Evolutionary conservation across 2,113 vertebrate genomes (phyloP).

Genomic region (Machaerirhynchus nigripectus): DNA sequence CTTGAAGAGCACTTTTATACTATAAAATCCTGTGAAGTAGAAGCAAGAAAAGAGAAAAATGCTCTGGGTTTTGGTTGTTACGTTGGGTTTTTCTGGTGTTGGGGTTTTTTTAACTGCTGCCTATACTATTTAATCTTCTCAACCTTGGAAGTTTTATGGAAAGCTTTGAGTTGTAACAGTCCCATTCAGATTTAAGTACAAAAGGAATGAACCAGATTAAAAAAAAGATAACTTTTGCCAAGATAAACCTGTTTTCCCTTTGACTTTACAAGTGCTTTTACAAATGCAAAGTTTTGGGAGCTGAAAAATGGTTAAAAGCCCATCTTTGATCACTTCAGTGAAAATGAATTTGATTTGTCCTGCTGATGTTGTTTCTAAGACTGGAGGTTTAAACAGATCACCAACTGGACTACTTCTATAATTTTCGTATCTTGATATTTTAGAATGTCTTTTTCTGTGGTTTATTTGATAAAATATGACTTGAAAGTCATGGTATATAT

Average conservation of each 20-base stretch:
- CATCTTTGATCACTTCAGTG: not conserved
- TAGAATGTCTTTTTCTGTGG: not conserved
- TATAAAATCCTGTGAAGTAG: not conserved
- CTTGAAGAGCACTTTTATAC: not conserved
- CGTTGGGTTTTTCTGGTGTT: not conserved
- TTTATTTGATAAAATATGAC: not conserved
- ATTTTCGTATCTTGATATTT: not conserved
- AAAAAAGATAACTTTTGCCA: not conserved
- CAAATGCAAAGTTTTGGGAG: not conserved
- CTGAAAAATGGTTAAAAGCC: not conserved
- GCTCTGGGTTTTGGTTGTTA: not conserved
- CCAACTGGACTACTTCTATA: not conserved
- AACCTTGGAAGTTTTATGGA: not conserved
- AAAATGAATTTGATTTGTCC: not conserved
- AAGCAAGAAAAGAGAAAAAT: not conserved
- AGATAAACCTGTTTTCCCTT: not conserved
- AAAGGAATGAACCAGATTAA: not conserved
- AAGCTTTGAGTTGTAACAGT: not conserved
- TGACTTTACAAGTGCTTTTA: not conserved
- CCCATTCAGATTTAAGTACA: not conserved
- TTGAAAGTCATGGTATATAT: not conserved
- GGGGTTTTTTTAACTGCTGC: accelerated
- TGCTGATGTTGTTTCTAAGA: not conserved
- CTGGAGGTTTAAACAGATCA: not conserved
- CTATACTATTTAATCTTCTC: not conserved